Base-by-base conservation (phyloP, 2,113 vertebrate genomes). In the Trematomus loennbergii region DNA sequence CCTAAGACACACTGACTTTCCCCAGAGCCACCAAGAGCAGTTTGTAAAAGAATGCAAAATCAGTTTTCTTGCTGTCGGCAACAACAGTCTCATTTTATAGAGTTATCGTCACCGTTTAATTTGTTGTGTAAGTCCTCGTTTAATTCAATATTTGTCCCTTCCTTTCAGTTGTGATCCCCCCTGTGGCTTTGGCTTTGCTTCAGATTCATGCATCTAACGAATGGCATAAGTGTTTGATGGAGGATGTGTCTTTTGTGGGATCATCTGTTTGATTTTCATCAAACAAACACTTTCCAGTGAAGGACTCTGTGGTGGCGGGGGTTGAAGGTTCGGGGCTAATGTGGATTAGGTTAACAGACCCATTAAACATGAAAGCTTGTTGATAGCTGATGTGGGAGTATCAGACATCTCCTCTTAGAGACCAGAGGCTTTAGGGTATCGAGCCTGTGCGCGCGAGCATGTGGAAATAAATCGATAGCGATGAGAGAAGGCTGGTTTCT, bases 401-500 rank as follows among this genome's bases (percentile, higher is more conserved):
- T 86, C 79, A 85, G 63, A 75, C 80, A 75, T 86, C 76, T 79
- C 54, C 79, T 87, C 78, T 79, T 79, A 82, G 81, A 81, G 79
- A 87, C 81, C 72, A 33, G 15, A 9, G 63, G 68, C 84, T 88
- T 78, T 40, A 15, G 87, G 62, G 52, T 46, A 20, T 87, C 20
- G 55, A 64, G 63, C 10, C 2, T 54, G 12, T 40, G 46, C 0
- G 36, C 20, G 55, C 67, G 72, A 53, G 64, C 36, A 57, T 55
- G 67, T 60, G 15, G 52, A 76, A 83, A 63, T 73, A 18, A 90
- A 94, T 94, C 91, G 20, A 94, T 94, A 87, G 72, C 13, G 78
- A 87, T 93, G 91, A 91, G 85, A 84, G 81, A 79, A 80, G 81
- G 71, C 71, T 85, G 85, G 90, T 88, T 89, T 94, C 86, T 83